These are phyloP conservation scores for Zaprionus lachaisei DNA, from an alignment of 1,140 invertebrate species.

Conservation along the genomic window DNA sequence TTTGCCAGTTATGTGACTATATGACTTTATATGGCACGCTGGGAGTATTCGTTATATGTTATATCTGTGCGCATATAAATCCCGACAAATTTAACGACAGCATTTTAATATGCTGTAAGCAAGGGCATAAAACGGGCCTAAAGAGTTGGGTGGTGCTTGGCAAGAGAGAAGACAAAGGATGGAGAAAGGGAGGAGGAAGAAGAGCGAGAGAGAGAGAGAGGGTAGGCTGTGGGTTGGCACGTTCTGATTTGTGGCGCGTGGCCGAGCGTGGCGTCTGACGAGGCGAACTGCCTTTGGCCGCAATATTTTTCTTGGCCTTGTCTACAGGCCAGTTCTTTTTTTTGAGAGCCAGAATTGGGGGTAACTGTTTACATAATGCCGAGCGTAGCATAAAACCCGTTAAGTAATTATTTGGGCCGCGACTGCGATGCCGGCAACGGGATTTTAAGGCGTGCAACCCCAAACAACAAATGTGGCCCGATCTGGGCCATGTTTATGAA, in stretches of 20 bases:
- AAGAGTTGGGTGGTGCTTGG: slow-evolving; percentile 10
- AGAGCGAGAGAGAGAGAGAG: neutral
- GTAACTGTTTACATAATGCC: slow-evolving; percentile 56
- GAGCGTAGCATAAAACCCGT: slow-evolving; percentile 57
- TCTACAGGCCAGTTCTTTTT: slow-evolving; percentile 17
- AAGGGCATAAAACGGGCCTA: slow-evolving; percentile 19
- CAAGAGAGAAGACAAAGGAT: neutral
- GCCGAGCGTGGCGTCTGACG: slow-evolving; percentile 21
- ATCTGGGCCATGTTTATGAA: slow-evolving; percentile 29
- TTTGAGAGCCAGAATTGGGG: neutral
- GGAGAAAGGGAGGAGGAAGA: neutral
- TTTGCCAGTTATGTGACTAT: neutral
- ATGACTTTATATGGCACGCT: slow-evolving; percentile 7
- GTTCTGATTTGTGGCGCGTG: slow-evolving; percentile 44
- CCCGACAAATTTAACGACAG: slow-evolving; percentile 5
- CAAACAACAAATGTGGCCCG: neutral
- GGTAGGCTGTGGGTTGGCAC: neutral
- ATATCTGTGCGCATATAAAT: slow-evolving; percentile 9
- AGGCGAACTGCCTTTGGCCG: slow-evolving; percentile 20
- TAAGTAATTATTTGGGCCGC: slow-evolving; percentile 59
- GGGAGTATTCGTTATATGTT: neutral
- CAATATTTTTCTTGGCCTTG: slow-evolving; percentile 43
- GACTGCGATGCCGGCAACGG: neutral
- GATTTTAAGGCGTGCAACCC: neutral
- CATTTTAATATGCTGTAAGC: slow-evolving; percentile 9